Evolutionary conservation across 2,888 invertebrate species (phyloP).

Genomic region (Cheilosia pagana): DNA sequence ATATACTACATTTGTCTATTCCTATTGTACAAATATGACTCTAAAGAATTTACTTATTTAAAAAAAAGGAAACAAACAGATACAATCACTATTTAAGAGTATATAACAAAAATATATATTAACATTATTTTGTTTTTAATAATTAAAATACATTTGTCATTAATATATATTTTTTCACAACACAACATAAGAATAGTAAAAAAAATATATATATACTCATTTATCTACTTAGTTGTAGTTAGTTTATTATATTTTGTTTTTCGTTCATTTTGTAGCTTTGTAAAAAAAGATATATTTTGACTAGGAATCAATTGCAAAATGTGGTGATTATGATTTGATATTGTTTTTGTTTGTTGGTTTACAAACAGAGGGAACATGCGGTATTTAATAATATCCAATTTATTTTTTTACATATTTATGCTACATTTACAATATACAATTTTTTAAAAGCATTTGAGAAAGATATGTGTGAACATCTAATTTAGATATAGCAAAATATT

Average conservation of each 20-base stretch:
- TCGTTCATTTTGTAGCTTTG: constrained; percentile 36
- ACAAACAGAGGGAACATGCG: constrained; percentile 33
- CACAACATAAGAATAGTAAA: constrained; percentile 32
- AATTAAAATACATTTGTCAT: constrained; percentile 31
- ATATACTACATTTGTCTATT: constrained; percentile 14
- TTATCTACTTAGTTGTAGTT: constrained; percentile 39
- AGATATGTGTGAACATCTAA: background rate
- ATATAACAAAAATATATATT: constrained; percentile 47
- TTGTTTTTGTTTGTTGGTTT: background rate
- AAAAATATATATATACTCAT: constrained; percentile 39
- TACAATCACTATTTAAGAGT: constrained; percentile 43
- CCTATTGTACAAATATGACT: constrained; percentile 50
- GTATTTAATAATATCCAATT: background rate
- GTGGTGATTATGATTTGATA: constrained; percentile 28
- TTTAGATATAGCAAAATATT: background rate
- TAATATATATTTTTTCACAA: constrained; percentile 43
- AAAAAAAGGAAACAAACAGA: constrained; percentile 38
- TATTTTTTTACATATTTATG: background rate
- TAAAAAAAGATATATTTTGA: constrained; percentile 59
- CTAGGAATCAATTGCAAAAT: constrained; percentile 62
- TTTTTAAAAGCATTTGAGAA: background rate
- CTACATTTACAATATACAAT: background rate
- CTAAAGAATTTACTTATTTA: constrained; percentile 34
- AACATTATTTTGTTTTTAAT: background rate
- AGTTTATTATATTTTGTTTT: constrained; percentile 20